Base-by-base conservation (phyloP, 2,113 vertebrate species). In the Leptobrachium leishanense region DNA sequence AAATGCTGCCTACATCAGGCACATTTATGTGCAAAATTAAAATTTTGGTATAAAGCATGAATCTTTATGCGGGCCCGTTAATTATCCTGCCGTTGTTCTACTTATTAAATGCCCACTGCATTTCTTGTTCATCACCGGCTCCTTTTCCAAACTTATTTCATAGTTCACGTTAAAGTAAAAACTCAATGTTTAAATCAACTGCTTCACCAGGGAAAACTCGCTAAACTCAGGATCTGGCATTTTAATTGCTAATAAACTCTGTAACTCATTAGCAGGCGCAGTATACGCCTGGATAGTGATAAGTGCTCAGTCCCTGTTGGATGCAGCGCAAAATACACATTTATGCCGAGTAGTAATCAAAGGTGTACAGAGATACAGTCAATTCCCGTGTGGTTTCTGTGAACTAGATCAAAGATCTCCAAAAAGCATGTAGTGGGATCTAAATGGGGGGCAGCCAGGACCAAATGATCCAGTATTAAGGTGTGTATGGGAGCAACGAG, bases 1-100 rank as follows among this genome's bases (percentile, higher is more conserved):
- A 99, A 99, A 98, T 95, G 96, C 96, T 95, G 95, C 95, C 95
- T 94, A 95, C 95, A 96, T 96, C 94, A 92, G 95, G 92, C 95
- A 97, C 96, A 96, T 97, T 97, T 96, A 95, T 95, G 92, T 93
- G 93, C 92, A 95, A 98, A 98, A 98, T 96, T 95, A 93, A 95
- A 98, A 97, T 96, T 96, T 95, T 94, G 92, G 94, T 95, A 95
- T 94, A 95, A 96, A 97, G 95, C 95, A 94, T 94, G 95, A 96
- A 96, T 97, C 96, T 98, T 98, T 96, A 98, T 94, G 93, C 92
- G 93, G 92, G 92, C 92, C 90, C 90, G 93, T 98, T 99, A 97
- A 98, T 98, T 97, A 97, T 92, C 95, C 91, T 87, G 90, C 90
- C 86, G 92, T 89, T 95, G 92, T 90, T 93, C 92, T 87, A 94